These are phyloP conservation scores for Ramphastos sulfuratus DNA, from an alignment of 2,113 vertebrate species.

Conservation along the genomic window DNA sequence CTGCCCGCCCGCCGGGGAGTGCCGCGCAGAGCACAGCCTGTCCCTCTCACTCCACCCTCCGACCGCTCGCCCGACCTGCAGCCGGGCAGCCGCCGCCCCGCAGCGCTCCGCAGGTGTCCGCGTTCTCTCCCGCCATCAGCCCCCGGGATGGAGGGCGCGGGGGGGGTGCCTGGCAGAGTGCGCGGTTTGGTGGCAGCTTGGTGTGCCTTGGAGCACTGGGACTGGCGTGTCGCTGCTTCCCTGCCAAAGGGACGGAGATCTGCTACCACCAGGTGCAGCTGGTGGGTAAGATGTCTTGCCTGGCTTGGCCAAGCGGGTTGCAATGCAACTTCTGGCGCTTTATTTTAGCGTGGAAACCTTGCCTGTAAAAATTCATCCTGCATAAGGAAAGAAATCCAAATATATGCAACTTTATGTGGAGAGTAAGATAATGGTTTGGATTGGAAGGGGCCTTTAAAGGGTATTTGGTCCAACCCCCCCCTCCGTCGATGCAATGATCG, in stretches of 20 bases:
- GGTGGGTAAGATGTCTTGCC: accelerated
- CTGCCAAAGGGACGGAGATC: neutral
- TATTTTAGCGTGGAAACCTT: neutral
- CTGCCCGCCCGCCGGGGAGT: neutral
- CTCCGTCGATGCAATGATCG: too few relatives aligned
- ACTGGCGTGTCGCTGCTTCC: neutral
- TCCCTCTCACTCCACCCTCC: constrained; percentile 76
- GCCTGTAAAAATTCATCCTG: neutral
- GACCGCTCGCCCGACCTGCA: constrained; percentile 67
- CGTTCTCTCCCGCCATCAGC: too few relatives aligned
- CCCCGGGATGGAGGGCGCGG: neutral
- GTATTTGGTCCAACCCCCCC: too few relatives aligned
- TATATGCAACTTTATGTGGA: too few relatives aligned
- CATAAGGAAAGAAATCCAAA: neutral
- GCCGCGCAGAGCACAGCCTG: neutral
- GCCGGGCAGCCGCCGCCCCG: neutral
- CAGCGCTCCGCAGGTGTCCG: neutral
- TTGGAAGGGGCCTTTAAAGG: too few relatives aligned
- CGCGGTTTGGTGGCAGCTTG: neutral
- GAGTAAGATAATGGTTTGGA: too few relatives aligned
- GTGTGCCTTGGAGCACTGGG: neutral
- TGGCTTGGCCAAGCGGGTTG: accelerated
- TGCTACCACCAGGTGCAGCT: neutral
- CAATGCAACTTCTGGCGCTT: accelerated
- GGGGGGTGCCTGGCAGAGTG: neutral